phyloP scores from a whole-genome alignment of 2,113 vertebrate species.

The Esox niger region DNA sequence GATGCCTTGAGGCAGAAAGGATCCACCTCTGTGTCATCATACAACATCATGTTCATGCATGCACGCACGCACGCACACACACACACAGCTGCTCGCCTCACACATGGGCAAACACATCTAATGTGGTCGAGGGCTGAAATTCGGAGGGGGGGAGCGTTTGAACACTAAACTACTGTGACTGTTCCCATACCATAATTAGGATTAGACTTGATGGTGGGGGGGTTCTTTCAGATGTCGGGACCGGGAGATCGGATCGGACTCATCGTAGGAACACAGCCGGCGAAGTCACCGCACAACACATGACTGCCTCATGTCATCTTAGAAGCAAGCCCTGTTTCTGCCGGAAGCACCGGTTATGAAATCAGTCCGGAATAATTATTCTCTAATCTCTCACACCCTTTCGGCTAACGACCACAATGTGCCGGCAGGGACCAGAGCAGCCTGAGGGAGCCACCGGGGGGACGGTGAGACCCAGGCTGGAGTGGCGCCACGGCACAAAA shows the following conservation, averaged over 20 bases:
- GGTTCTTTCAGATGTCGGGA: background rate
- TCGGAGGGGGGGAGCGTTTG: constrained; percentile 34
- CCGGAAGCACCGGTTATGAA: background rate
- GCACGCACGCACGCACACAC: background rate
- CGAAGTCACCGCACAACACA: background rate
- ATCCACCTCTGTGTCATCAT: no score
- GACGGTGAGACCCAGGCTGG: no score
- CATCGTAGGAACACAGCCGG: background rate
- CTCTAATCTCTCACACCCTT: no score
- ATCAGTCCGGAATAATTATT: no score
- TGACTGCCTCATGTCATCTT: background rate
- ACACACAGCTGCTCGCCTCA: no score
- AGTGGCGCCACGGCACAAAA: no score
- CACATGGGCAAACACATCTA: background rate
- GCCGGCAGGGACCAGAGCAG: no score
- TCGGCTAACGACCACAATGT: no score
- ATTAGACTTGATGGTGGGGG: constrained; percentile 16
- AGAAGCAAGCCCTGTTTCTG: background rate
- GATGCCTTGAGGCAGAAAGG: no score
- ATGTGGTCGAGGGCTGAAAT: constrained; percentile 38
- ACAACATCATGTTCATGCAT: background rate
- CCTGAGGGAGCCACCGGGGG: no score
- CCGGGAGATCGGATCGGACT: background rate
- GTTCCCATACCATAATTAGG: constrained; percentile 41
- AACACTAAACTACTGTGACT: constrained; percentile 33